Evolutionary conservation across 2,888 invertebrate genomes (phyloP).

Genomic region (Netelia inedita): DNA sequence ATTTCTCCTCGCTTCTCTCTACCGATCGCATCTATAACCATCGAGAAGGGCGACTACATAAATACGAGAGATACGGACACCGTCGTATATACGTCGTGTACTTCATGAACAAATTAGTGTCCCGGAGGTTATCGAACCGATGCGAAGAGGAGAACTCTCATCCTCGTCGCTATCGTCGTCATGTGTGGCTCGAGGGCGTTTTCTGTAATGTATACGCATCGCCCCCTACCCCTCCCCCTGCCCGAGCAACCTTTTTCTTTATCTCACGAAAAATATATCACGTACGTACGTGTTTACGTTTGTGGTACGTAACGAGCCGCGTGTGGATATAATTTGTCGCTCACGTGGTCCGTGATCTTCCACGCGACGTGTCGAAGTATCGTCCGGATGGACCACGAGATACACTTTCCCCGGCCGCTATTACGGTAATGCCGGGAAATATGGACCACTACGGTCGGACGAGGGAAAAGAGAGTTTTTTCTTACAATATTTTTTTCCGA

Average conservation of each 20-base stretch:
- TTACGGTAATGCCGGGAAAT: background rate
- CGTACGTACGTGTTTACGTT: background rate
- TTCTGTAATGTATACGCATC: constrained; percentile 1
- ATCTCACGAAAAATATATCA: background rate
- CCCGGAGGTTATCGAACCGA: constrained; percentile 64
- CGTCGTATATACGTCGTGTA: constrained; percentile 18
- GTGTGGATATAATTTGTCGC: constrained; percentile 53
- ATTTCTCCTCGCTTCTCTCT: constrained; percentile 36
- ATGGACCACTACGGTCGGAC: too few species aligned
- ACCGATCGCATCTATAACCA: background rate
- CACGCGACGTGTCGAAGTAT: constrained; percentile 12
- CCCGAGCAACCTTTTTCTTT: background rate
- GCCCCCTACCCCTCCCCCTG: too few species aligned
- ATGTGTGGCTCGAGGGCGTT: background rate
- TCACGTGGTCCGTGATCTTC: constrained; percentile 17
- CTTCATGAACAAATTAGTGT: constrained; percentile 61
- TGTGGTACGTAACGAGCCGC: constrained; percentile 43
- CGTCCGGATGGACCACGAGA: background rate
- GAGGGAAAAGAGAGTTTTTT: too few species aligned
- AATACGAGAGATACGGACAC: constrained; percentile 23
- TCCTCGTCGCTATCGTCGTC: background rate
- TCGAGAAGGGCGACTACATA: constrained; percentile 40
- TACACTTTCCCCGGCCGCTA: constrained; percentile 9
- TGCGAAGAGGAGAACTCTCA: constrained; percentile 8
- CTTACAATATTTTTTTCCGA: too few species aligned